phyloP scores from a whole-genome alignment of 2,888 invertebrate genomes.

The Colletes collaris region DNA sequence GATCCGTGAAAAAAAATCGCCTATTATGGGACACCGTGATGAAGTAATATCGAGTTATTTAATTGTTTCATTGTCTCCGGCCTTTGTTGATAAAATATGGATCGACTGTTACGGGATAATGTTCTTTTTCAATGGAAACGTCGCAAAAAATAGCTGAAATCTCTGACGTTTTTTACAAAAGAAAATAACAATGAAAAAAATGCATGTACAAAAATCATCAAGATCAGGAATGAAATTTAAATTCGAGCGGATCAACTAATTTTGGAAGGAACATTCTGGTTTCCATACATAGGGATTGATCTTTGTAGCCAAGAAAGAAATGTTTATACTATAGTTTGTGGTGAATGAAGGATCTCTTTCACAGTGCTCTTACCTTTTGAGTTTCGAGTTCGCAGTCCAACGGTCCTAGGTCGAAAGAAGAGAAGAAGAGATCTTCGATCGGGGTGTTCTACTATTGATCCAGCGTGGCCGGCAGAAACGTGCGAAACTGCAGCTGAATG shows the following conservation, averaged over 20 bases:
- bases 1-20: constrained; percentile 13
- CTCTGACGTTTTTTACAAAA: too few relatives aligned
- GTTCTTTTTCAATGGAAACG: too few relatives aligned
- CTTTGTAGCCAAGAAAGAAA: too few relatives aligned
- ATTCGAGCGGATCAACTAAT: too few relatives aligned
- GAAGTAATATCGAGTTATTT: constrained; percentile 14
- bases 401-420: neutral
- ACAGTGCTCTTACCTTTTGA: constrained; percentile 16
- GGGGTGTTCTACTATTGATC: neutral
- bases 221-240: too few relatives aligned
- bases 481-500: constrained; percentile 84
- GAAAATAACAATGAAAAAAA: too few relatives aligned
- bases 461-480: constrained; percentile 73
- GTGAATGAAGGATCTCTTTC: too few relatives aligned
- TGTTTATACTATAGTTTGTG: too few relatives aligned
- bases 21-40: neutral
- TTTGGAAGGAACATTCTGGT: too few relatives aligned
- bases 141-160: too few relatives aligned
- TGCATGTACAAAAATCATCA: too few relatives aligned
- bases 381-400: neutral
- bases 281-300: too few relatives aligned
- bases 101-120: neutral
- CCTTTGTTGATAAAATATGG: constrained; percentile 1
- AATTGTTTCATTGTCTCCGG: neutral
- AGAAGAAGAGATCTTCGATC: neutral